Evolutionary conservation across 2,888 invertebrate species (phyloP).

Genomic region (Acleris cristana): DNA sequence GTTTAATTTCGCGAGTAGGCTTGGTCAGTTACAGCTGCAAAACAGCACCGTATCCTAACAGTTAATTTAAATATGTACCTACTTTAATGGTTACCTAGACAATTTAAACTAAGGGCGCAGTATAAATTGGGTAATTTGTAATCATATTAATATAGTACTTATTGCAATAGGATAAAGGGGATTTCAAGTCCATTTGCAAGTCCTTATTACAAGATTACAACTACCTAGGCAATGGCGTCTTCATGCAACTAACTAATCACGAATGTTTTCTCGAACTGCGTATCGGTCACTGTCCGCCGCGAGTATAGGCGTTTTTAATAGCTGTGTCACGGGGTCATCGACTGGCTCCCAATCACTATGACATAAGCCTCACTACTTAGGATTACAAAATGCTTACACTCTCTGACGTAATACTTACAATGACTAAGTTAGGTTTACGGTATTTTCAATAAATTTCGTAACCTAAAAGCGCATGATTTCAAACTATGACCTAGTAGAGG

Average conservation of each 20-base stretch:
- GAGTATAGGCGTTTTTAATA: constrained; percentile 59
- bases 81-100: no score
- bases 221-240: background rate
- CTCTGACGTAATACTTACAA: constrained; percentile 68
- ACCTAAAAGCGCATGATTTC: constrained; percentile 4
- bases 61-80: no score
- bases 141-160: no score
- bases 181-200: no score
- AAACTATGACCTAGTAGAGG: no score
- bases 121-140: no score
- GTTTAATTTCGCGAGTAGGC: no score
- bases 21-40: no score
- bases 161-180: no score
- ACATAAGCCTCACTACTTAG: constrained; percentile 73
- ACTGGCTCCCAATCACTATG: constrained; percentile 74
- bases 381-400: constrained; percentile 78
- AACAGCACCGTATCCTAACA: no score
- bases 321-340: constrained; percentile 79
- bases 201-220: no score
- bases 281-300: constrained; percentile 50
- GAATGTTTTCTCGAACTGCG: constrained; percentile 46
- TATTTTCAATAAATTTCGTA: constrained; percentile 55
- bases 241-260: constrained; percentile 38
- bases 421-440: constrained; percentile 55
- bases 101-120: no score